A percentile compares a stretch with the other conserved stretches of the same genome.
Evolutionary conservation across 2,888 invertebrate genomes (phyloP).

Genomic region (Scotopteryx bipunctaria): DNA sequence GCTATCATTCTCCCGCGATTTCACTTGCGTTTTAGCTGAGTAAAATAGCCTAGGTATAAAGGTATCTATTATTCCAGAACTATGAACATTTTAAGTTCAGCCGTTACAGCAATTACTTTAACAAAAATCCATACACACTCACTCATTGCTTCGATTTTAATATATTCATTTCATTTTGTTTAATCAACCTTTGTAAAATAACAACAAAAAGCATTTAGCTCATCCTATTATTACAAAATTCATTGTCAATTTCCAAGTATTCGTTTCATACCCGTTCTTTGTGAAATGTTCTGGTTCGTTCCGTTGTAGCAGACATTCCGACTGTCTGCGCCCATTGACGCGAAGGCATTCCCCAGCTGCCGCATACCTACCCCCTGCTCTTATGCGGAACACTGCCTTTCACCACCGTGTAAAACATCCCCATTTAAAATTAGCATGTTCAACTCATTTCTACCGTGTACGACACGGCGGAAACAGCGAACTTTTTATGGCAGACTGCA

Average conservation of each 20-base stretch:
- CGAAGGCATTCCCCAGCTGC: conserved; percentile 41
- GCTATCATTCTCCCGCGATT: too few relatives aligned
- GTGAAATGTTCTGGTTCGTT: conserved; percentile 20
- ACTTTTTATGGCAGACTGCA: too few relatives aligned
- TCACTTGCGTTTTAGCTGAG: too few relatives aligned
- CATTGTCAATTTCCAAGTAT: conserved; percentile 11
- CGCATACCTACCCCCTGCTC: conserved; percentile 39
- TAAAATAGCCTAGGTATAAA: too few relatives aligned
- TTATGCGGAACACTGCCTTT: conserved; percentile 17
- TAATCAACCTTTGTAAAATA: too few relatives aligned
- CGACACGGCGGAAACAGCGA: too few relatives aligned
- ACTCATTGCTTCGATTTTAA: background rate
- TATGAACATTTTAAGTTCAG: too few relatives aligned
- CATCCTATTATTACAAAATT: conserved; percentile 1
- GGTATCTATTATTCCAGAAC: too few relatives aligned
- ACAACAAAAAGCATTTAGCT: background rate
- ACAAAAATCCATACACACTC: too few relatives aligned
- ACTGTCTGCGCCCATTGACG: conserved; percentile 49
- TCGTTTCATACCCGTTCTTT: conserved; percentile 8
- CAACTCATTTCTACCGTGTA: background rate
- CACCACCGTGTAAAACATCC: conserved; percentile 1
- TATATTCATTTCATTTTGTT: background rate
- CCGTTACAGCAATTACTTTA: too few relatives aligned
- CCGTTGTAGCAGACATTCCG: conserved; percentile 43
- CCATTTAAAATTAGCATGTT: conserved; percentile 8